Percentiles rank a stretch among this genome's conserved stretches.
Conservation (phyloP, 2,113 vertebrate genomes). For the Prionailurus viverrinus region DNA sequence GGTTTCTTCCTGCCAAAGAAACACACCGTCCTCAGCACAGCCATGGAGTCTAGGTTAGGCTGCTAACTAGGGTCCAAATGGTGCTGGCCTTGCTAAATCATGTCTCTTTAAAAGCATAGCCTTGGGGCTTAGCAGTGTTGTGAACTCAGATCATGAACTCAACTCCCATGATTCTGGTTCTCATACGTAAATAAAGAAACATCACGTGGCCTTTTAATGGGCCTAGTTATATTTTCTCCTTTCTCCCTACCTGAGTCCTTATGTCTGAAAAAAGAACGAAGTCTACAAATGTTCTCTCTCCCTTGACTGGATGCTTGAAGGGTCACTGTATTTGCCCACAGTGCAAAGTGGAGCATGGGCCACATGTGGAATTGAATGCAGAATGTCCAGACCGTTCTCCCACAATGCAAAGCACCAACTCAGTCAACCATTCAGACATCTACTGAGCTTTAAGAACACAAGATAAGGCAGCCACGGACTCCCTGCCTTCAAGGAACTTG, state of each 20-base stretch:
- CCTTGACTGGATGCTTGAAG: neutral
- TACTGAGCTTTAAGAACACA: neutral
- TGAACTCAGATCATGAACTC: neutral
- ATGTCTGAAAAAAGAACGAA: neutral
- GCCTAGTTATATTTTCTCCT: neutral
- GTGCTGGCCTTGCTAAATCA: neutral
- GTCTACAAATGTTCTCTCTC: neutral
- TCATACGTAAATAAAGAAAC: neutral
- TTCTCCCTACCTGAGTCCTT: neutral
- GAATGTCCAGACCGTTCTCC: neutral
- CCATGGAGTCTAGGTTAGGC: no score
- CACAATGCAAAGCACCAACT: neutral
- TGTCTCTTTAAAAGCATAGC: neutral
- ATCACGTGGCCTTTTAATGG: neutral
- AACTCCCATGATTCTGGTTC: neutral
- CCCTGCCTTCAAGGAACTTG: neutral
- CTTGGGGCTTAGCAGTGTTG: neutral
- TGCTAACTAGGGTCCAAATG: neutral
- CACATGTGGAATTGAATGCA: neutral
- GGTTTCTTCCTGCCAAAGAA: conserved; percentile 91
- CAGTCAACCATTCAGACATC: neutral
- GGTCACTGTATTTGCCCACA: neutral
- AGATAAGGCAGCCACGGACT: neutral
- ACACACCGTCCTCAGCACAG: conserved; percentile 1
- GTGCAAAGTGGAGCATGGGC: neutral